These are phyloP conservation scores for Adelges cooleyi DNA, from an alignment of 1,140 invertebrate genomes.

Conservation along the genomic window DNA sequence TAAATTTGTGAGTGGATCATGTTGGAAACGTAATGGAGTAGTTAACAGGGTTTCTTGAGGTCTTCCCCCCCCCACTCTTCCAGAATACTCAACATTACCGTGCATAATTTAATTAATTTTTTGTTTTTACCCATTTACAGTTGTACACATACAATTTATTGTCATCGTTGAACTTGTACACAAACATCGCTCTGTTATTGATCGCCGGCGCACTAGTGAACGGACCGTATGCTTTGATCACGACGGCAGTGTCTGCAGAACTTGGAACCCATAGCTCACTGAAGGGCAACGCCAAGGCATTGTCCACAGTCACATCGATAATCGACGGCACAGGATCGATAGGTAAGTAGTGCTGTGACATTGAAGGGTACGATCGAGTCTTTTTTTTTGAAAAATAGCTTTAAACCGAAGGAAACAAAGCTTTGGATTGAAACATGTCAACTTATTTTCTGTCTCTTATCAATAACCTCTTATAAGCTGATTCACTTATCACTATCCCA, in stretches of 20 bases:
- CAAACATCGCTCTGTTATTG: conserved; percentile 51
- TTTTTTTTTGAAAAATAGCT: not conserved
- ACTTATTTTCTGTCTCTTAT: too few relatives aligned
- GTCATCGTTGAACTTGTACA: not conserved
- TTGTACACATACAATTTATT: conserved; percentile 4
- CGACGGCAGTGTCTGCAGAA: conserved; percentile 90
- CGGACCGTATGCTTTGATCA: conserved; percentile 90
- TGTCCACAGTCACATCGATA: conserved; percentile 92
- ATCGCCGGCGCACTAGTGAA: conserved; percentile 76
- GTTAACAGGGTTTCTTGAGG: too few relatives aligned
- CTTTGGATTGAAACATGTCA: not conserved
- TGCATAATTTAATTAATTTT: not conserved
- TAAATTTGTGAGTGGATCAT: too few relatives aligned
- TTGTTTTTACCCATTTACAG: not conserved
- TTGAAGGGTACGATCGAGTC: not conserved
- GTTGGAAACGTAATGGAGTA: too few relatives aligned
- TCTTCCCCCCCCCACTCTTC: too few relatives aligned
- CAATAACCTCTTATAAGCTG: not conserved
- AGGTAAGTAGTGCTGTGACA: conserved; percentile 42
- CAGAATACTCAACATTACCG: not conserved
- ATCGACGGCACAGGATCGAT: conserved; percentile 93
- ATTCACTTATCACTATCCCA: too few relatives aligned
- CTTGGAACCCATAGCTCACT: conserved; percentile 78
- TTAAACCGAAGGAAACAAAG: not conserved
- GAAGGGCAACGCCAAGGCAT: conserved; percentile 70